phyloP scores from a whole-genome alignment of 1,140 invertebrate species.

The Amphibalanus amphitrite region DNA sequence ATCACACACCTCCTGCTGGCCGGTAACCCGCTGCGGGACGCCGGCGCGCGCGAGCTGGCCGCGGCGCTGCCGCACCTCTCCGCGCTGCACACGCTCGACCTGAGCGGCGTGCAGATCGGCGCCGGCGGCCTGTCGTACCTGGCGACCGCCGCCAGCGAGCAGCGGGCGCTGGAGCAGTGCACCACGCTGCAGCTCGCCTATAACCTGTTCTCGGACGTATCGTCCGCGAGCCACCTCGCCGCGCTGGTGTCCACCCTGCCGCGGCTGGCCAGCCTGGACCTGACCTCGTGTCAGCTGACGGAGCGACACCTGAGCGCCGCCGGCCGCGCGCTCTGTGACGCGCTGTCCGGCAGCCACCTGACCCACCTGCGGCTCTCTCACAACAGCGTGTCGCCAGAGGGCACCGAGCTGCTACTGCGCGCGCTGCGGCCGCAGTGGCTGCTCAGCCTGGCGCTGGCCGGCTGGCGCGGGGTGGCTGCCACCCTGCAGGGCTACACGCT shows the following conservation, averaged over 20 bases:
- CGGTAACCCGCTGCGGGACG: neutral
- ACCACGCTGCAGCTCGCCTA: neutral
- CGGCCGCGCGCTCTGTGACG: neutral
- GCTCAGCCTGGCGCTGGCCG: too few relatives aligned
- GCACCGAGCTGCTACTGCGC: too few relatives aligned
- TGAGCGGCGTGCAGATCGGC: neutral
- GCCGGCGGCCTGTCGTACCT: neutral
- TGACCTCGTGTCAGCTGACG: slow-evolving; percentile 2
- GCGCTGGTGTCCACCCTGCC: neutral
- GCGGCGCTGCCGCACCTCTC: neutral
- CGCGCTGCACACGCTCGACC: neutral
- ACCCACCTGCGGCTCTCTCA: too few relatives aligned
- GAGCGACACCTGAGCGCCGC: neutral
- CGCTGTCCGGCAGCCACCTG: neutral
- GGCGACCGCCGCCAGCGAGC: neutral
- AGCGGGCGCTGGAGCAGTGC: neutral
- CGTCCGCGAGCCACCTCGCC: neutral
- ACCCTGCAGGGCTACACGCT: too few relatives aligned
- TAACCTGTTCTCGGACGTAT: neutral
- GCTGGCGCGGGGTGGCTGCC: too few relatives aligned
- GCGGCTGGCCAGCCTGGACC: neutral
- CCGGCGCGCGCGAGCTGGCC: neutral
- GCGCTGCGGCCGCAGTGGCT: too few relatives aligned
- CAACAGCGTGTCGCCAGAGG: too few relatives aligned
- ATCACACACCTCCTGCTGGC: neutral